Percentiles rank a stretch among this genome's conserved stretches.
Conservation (phyloP, 30 jellyfish, hydroid and myxozoan species). For the Aurelia aurita region DNA sequence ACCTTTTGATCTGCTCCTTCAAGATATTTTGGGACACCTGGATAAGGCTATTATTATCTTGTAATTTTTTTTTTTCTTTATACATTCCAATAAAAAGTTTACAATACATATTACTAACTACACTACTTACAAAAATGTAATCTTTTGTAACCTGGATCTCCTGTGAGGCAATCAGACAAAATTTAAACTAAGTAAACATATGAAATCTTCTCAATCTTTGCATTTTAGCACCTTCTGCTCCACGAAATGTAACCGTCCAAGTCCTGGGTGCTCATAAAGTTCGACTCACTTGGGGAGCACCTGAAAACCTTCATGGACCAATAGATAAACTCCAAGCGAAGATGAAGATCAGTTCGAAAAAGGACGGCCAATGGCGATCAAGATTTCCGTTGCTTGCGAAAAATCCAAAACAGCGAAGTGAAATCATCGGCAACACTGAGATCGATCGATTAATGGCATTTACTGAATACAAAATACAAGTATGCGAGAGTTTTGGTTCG, state of each 20-base stretch:
- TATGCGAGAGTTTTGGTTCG: constrained; percentile 85
- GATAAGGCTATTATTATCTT: no score
- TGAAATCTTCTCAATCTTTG: neutral
- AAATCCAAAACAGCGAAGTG: constrained; percentile 32
- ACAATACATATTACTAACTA: no score
- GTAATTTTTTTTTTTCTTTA: no score
- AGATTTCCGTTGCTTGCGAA: neutral
- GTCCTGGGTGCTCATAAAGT: constrained; percentile 44
- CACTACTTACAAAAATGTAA: no score
- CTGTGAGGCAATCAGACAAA: no score
- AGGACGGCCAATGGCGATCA: constrained; percentile 35
- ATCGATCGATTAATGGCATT: constrained; percentile 36
- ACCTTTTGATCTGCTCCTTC: no score
- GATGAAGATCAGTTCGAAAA: constrained; percentile 4
- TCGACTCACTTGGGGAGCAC: constrained; percentile 68
- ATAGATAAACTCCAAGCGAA: constrained; percentile 51
- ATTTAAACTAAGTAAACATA: no score
- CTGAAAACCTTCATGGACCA: constrained; percentile 61
- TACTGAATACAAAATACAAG: constrained; percentile 46
- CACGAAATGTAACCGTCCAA: constrained; percentile 48
- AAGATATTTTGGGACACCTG: no score
- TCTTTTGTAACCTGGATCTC: no score
- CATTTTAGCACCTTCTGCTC: constrained; percentile 89
- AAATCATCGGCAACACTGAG: constrained; percentile 1
- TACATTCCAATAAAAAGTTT: no score